phyloP scores from a whole-genome alignment of 2,797 vertebrate genomes.

The Jordanella pulchra region DNA sequence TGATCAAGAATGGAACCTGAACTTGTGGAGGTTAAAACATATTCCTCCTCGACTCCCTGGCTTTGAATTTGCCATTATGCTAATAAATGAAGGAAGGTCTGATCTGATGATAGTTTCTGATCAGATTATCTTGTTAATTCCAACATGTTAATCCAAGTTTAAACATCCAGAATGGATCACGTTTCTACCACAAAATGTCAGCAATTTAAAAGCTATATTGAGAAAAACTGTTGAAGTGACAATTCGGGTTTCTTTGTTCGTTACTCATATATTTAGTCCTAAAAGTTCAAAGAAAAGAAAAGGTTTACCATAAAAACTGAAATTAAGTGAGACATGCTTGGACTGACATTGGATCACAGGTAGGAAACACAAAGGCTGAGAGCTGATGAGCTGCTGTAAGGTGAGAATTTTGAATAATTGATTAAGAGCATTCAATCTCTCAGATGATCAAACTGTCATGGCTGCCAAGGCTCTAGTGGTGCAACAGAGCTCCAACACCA shows the following conservation, averaged over 20 bases:
- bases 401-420: conserved; percentile 79
- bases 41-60: neutral
- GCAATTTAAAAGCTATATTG: no score
- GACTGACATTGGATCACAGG: conserved; percentile 20
- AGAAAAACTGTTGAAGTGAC: neutral
- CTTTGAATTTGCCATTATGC: neutral
- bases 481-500: conserved; percentile 57
- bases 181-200: neutral
- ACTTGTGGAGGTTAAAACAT: neutral
- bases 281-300: neutral
- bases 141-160: no score
- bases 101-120: neutral
- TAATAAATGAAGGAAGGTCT: neutral
- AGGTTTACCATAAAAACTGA: conserved; percentile 8
- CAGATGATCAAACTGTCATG: conserved; percentile 71
- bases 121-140: neutral
- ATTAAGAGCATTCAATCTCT: conserved; percentile 71
- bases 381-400: conserved; percentile 44
- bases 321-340: conserved; percentile 20
- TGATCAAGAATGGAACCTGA: neutral
- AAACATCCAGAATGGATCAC: neutral
- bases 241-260: neutral
- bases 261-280: neutral
- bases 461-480: conserved; percentile 67
- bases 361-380: conserved; percentile 33